Evolutionary conservation across 2,797 vertebrate genomes (phyloP), one percentile per base, ranked within the genome.

Genomic region (Sebastes hubbsi): DNA sequence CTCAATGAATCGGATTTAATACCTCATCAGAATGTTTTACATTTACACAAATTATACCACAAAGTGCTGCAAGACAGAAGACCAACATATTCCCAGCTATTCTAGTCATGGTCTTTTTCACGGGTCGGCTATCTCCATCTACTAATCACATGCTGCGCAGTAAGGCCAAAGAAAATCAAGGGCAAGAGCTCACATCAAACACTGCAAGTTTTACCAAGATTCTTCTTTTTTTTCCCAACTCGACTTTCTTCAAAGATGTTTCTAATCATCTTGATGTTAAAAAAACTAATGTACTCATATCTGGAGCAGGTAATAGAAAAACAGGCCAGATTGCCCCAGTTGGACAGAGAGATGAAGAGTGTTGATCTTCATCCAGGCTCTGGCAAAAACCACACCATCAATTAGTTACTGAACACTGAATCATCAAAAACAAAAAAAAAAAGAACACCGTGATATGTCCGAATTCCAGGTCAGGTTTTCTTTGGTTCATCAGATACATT

Each of bases 361-460:
- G 14, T 27, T 78, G 64, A 78, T 78, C 42, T 76, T 70, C 34
- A 64, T 80, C 70, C 75, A 78, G 54, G n/a, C 60, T 68, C 38
- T 60, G 34, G 71, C 58, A 55, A 30, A 25, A n/a, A 77, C 4
- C 5, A 75, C n/a, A 64, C 20, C 25, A 56, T n/a, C n/a, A 68
- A 78, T 58, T 29, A 16, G 4, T 42, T 66, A 77, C 3, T 29
- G n/a, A 72, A 77, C 69, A 49, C 55, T 8, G 7, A 68, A 30
- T 29, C 0, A 54, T 14, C 1, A 66, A 24, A 58, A 46, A 10
- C n/a, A 34, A 30, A 8, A 14, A 67, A 49, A 49, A 49, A 49
- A n/a, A 54, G 9, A 27, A 68, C 1, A 30, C 8, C 4, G 2
- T 11, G 49, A 30, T 3, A 8, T 1, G 1, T 5, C 69, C 1